Percentiles rank a stretch among this genome's conserved stretches.
phyloP scores from a whole-genome alignment of 2,888 invertebrate genomes.

The Eupithecia inturbata region DNA sequence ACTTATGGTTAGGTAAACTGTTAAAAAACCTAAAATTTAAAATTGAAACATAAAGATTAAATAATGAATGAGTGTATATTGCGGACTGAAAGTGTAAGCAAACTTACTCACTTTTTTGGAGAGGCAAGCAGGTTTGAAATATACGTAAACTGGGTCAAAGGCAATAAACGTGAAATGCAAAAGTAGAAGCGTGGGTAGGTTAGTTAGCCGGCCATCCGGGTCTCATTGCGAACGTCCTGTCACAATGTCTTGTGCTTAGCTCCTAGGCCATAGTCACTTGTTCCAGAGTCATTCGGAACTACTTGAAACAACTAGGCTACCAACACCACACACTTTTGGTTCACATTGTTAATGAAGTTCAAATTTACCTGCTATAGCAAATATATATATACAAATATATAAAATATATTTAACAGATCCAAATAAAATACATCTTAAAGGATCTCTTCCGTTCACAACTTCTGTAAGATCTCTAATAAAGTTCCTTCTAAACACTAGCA shows the following conservation, averaged over 20 bases:
- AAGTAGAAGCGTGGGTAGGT: conserved; percentile 45
- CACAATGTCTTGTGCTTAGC: conserved; percentile 36
- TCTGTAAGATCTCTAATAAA: not conserved
- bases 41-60: not conserved
- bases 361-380: too few relatives aligned
- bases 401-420: too few relatives aligned
- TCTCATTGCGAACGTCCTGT: conserved; percentile 75
- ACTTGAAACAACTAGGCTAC: too few relatives aligned
- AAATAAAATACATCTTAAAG: too few relatives aligned
- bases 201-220: conserved; percentile 46
- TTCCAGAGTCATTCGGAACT: not conserved
- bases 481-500: not conserved
- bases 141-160: conserved; percentile 17
- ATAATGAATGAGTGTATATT: not conserved
- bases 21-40: not conserved
- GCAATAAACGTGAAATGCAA: not conserved
- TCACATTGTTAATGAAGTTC: too few relatives aligned
- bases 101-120: not conserved
- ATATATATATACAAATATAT: too few relatives aligned
- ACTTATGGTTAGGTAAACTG: not conserved
- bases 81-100: not conserved
- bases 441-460: too few relatives aligned
- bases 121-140: not conserved
- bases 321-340: too few relatives aligned
- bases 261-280: not conserved